These are phyloP conservation scores for Scolopax bukidnonensis DNA, from an alignment of 2,797 vertebrate species.

Conservation along the genomic window DNA sequence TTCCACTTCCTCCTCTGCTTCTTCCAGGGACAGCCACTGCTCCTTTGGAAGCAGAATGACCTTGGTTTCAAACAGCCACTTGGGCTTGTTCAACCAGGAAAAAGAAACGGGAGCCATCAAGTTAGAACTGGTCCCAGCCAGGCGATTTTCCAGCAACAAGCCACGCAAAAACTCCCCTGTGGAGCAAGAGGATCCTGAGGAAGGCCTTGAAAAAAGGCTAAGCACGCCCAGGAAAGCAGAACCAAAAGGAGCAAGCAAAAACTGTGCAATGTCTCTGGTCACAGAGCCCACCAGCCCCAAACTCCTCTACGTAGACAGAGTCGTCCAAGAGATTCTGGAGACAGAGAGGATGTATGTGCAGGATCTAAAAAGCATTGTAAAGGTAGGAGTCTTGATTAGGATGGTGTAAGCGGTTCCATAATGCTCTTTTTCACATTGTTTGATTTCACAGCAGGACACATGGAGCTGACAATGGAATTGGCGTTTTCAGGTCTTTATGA, in stretches of 20 bases:
- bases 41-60: constrained; percentile 92
- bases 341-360: constrained; percentile 96
- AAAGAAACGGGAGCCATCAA: constrained; percentile 91
- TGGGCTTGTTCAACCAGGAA: constrained; percentile 83
- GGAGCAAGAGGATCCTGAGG: constrained; percentile 35
- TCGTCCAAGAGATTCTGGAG: constrained; percentile 96
- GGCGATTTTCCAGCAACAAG: constrained; percentile 76
- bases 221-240: constrained; percentile 68
- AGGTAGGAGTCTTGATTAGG: constrained; percentile 80
- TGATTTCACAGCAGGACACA: background rate
- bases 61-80: constrained; percentile 85
- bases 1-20: constrained; percentile 95
- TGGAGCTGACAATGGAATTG: background rate
- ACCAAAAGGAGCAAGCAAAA: constrained; percentile 53
- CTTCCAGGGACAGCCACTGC: constrained; percentile 95
- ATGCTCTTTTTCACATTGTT: background rate
- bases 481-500: background rate
- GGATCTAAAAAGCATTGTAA: constrained; percentile 93
- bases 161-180: constrained; percentile 1
- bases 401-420: background rate
- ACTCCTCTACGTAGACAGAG: constrained; percentile 93
- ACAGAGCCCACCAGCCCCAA: constrained; percentile 84
- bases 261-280: constrained; percentile 39
- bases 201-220: constrained; percentile 46
- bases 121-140: constrained; percentile 89